Conservation (phyloP, 2,797 vertebrate species). For the Semaprochilodus insignis region DNA sequence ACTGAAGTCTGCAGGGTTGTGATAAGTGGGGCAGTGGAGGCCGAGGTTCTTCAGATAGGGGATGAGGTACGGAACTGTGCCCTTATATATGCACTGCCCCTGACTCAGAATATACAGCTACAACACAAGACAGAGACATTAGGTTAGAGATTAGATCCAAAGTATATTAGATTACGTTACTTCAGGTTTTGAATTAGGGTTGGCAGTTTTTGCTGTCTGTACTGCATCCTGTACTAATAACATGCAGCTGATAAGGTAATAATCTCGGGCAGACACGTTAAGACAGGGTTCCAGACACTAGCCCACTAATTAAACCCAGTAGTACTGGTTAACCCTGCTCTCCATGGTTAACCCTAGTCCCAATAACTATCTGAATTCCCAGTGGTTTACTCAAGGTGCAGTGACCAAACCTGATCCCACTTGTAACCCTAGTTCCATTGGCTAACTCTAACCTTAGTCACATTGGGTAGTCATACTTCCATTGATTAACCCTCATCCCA, state of each 20-base stretch:
- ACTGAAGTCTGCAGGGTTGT: slow-evolving; percentile 99
- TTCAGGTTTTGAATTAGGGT: not conserved
- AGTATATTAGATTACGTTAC: not conserved
- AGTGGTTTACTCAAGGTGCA: no score
- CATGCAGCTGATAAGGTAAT: not conserved
- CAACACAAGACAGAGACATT: slow-evolving; percentile 44
- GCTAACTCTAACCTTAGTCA: no score
- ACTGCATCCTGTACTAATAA: not conserved
- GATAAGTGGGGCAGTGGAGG: slow-evolving; percentile 96
- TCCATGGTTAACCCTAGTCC: not conserved
- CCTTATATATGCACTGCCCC: slow-evolving; percentile 99
- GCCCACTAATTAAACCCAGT: not conserved
- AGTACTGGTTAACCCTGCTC: not conserved
- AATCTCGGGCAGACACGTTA: no score
- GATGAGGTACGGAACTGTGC: slow-evolving; percentile 93
- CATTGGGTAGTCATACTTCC: no score
- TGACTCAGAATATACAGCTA: slow-evolving; percentile 99
- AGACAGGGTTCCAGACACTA: not conserved
- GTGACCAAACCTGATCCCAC: no score
- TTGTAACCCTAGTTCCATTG: no score
- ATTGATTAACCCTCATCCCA: no score
- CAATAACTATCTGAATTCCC: not conserved
- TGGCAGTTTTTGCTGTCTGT: no score
- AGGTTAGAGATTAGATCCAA: not conserved
- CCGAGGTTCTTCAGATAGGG: slow-evolving; percentile 96